phyloP scores from a whole-genome alignment of 2,113 vertebrate species.

The Macrotus californicus region DNA sequence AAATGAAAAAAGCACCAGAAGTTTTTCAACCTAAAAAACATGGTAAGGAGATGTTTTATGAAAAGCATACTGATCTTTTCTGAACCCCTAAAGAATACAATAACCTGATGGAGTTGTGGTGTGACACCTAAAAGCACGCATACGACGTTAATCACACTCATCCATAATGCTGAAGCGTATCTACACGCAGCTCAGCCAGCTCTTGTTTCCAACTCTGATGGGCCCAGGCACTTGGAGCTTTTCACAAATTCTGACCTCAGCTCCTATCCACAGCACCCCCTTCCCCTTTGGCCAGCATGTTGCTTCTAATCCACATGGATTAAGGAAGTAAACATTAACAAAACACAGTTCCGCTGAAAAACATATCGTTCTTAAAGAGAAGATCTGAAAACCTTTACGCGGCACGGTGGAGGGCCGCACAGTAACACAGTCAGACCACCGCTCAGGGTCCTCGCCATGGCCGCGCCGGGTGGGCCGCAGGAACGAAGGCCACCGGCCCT shows the following conservation, averaged over 20 bases:
- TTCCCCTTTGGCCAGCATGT: background rate
- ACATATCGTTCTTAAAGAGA: background rate
- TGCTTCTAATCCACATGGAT: background rate
- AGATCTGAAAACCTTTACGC: background rate
- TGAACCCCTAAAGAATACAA: background rate
- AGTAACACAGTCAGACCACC: background rate
- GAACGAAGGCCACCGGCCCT: fast-evolving
- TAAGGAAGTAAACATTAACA: background rate
- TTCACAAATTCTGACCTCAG: background rate
- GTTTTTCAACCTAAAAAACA: background rate
- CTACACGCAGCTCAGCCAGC: background rate
- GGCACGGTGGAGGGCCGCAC: fast-evolving
- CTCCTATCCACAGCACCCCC: background rate
- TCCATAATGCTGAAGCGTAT: background rate
- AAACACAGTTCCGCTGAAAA: background rate
- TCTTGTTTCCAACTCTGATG: background rate
- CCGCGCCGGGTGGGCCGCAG: background rate
- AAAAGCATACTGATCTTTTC: background rate
- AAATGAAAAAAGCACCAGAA: background rate
- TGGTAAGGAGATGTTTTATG: background rate
- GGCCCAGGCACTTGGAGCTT: background rate
- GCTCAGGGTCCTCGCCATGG: too few relatives aligned
- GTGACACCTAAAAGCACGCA: background rate
- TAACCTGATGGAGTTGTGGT: background rate
- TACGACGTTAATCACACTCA: background rate